Conservation (phyloP, 2,888 invertebrate species). For the Bombyx huttoni region DNA sequence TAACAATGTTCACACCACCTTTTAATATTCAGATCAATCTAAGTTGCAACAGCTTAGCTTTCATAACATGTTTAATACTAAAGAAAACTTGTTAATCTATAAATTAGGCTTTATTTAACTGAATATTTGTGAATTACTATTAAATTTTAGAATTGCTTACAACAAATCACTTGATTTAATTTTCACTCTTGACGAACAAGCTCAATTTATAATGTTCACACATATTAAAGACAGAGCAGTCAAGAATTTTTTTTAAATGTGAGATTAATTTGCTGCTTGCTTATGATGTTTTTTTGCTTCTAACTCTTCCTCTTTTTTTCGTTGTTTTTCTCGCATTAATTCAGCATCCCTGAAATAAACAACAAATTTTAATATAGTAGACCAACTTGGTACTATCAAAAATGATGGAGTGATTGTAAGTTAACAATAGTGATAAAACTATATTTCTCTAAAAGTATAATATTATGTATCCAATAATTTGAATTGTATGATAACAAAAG, state of each 20-base stretch:
- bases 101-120: conserved; percentile 35
- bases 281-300: conserved; percentile 28
- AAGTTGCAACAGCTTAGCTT: conserved; percentile 14
- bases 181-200: conserved; percentile 31
- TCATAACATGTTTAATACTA: conserved; percentile 19
- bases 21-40: conserved; percentile 33
- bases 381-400: not conserved
- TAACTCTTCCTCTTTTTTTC: conserved; percentile 77
- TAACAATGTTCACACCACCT: conserved; percentile 21
- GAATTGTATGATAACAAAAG: too few species aligned
- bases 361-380: conserved; percentile 20
- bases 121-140: conserved; percentile 29
- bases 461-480: too few species aligned
- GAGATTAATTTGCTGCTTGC: conserved; percentile 44
- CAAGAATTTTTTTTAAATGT: conserved; percentile 14
- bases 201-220: conserved; percentile 30
- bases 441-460: too few species aligned
- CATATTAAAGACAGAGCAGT: conserved; percentile 30
- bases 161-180: conserved; percentile 28
- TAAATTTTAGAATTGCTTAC: conserved; percentile 34
- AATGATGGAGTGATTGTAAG: too few species aligned
- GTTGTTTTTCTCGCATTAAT: conserved; percentile 89
- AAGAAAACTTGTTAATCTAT: conserved; percentile 33
- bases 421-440: too few species aligned
- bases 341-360: conserved; percentile 81